Conservation (phyloP, 2,888 invertebrate species). For the Hoplodrina blanda region DNA sequence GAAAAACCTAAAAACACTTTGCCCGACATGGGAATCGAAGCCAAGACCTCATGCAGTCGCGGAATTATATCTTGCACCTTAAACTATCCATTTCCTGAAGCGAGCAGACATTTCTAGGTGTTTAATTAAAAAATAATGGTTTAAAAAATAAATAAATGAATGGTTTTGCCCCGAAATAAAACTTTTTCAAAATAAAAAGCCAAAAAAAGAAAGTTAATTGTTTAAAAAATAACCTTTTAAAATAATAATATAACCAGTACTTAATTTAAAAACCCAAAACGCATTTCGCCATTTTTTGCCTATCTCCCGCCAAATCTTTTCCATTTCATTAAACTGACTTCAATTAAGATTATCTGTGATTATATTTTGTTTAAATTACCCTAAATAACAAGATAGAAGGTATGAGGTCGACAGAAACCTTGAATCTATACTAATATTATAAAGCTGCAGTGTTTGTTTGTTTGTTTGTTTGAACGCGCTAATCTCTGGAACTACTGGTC, state of each 20-base stretch:
- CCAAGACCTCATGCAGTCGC: too few species aligned
- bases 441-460: too few species aligned
- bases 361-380: conserved; percentile 45
- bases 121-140: not conserved
- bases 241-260: not conserved
- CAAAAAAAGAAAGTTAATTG: too few species aligned
- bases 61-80: too few species aligned
- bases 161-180: not conserved
- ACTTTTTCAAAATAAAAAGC: not conserved
- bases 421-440: not conserved
- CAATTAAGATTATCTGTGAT: conserved; percentile 56
- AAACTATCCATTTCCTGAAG: too few species aligned
- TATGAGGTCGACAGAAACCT: not conserved
- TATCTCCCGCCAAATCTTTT: conserved; percentile 46
- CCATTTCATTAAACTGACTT: conserved; percentile 38
- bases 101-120: not conserved
- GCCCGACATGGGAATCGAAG: too few species aligned
- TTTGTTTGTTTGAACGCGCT: too few species aligned
- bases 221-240: not conserved
- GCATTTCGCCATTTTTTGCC: conserved; percentile 4
- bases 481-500: too few species aligned
- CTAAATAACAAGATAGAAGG: conserved; percentile 27
- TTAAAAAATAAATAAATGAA: too few species aligned
- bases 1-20: too few species aligned
- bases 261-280: conserved; percentile 1